Percentiles rank a stretch among this genome's conserved stretches.
These are phyloP conservation scores for Parazoanthus atlanticus DNA, from an alignment of 92 coral and sea anemone genomes.

Conservation along the genomic window DNA sequence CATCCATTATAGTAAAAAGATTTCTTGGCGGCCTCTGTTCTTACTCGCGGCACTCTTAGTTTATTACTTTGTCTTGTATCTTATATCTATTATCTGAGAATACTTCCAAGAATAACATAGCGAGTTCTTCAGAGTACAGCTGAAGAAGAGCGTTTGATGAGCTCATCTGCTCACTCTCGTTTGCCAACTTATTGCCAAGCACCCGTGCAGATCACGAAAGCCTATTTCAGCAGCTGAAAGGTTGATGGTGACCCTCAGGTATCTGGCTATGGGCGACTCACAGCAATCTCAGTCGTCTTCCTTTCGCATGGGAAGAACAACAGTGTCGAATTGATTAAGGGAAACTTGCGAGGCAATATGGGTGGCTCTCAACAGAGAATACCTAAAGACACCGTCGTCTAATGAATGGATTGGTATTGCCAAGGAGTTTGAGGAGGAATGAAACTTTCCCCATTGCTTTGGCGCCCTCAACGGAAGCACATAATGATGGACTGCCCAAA, in stretches of 20 bases:
- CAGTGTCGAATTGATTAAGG: slow-evolving; percentile 34
- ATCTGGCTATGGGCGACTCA: slow-evolving; percentile 41
- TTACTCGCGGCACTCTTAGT: no score
- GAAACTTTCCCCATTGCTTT: slow-evolving; percentile 61
- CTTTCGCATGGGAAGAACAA: slow-evolving; percentile 45
- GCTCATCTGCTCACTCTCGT: slow-evolving; percentile 46
- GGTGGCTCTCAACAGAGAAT: slow-evolving; percentile 42
- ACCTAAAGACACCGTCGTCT: slow-evolving; percentile 43
- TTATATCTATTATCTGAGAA: no score
- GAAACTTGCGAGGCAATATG: slow-evolving; percentile 59
- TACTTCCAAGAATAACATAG: no score
- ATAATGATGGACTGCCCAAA: slow-evolving; percentile 63
- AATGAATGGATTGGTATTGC: slow-evolving; percentile 50
- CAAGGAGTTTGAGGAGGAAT: slow-evolving; percentile 47
- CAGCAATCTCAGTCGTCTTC: slow-evolving; percentile 37
- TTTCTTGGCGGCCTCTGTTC: no score
- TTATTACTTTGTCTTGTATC: no score
- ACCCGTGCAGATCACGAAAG: slow-evolving; percentile 44
- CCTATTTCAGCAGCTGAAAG: slow-evolving; percentile 54
- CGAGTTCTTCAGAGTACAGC: background rate
- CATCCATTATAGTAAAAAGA: no score
- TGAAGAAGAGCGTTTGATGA: background rate
- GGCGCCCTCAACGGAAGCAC: slow-evolving; percentile 64
- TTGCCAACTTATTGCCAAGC: slow-evolving; percentile 48
- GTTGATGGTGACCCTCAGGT: slow-evolving; percentile 47